Conservation (phyloP, 2,888 invertebrate genomes). For the Amiota minor region DNA sequence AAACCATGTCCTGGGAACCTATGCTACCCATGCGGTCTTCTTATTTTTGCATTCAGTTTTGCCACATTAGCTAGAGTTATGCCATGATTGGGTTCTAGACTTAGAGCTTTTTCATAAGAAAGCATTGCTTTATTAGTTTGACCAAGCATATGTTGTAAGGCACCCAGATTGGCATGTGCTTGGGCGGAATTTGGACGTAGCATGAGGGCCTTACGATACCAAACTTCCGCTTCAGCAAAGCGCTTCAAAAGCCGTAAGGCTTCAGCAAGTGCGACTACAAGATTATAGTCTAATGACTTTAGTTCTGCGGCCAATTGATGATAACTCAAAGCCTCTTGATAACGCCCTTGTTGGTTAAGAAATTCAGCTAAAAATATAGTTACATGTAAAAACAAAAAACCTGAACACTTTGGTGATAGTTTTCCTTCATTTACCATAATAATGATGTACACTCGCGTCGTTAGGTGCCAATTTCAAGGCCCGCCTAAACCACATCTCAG, state of each 20-base stretch:
- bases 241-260: constrained; percentile 86
- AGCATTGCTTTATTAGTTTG: constrained; percentile 88
- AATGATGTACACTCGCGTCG: constrained; percentile 89
- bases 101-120: constrained; percentile 87
- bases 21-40: too few species aligned
- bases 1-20: too few species aligned
- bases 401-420: not conserved
- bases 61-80: constrained; percentile 90
- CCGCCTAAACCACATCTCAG: constrained; percentile 90
- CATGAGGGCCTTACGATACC: constrained; percentile 80
- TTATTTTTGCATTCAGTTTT: constrained; percentile 74
- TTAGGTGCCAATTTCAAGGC: constrained; percentile 87
- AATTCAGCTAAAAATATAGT: constrained; percentile 82
- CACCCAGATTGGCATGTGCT: constrained; percentile 93
- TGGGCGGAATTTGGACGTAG: constrained; percentile 82
- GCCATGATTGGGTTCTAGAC: constrained; percentile 88
- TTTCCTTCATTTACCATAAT: constrained; percentile 82
- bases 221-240: constrained; percentile 85
- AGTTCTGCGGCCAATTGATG: constrained; percentile 84
- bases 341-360: constrained; percentile 83
- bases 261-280: constrained; percentile 90
- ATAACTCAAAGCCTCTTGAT: constrained; percentile 85
- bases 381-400: not conserved
- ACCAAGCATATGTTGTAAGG: constrained; percentile 92
- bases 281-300: constrained; percentile 84